phyloP scores from a whole-genome alignment of 2,888 invertebrate species.

The Petrolisthes manimaculis region DNA sequence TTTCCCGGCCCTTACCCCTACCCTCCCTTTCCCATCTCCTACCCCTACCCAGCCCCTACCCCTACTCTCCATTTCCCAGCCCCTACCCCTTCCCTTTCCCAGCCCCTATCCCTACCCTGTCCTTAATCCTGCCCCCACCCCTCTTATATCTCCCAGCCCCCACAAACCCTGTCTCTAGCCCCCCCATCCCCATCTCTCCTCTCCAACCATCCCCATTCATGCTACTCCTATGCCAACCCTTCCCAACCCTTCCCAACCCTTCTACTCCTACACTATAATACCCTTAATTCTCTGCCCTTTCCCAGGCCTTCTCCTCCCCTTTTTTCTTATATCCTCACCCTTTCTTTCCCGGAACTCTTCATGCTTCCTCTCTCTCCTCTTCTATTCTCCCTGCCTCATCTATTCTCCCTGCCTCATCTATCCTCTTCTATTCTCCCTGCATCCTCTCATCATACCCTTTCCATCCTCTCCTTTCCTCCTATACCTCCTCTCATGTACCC shows the following conservation, averaged over 20 bases:
- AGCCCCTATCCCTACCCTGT: too few species aligned
- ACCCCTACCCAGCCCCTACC: background rate
- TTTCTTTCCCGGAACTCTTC: background rate
- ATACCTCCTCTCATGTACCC: background rate
- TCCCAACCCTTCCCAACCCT: too few species aligned
- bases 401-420: background rate
- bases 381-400: background rate
- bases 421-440: background rate
- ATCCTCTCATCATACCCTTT: background rate
- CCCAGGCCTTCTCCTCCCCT: background rate
- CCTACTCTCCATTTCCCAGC: too few species aligned
- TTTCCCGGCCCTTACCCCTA: background rate
- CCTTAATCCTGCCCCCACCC: too few species aligned
- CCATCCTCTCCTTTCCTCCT: background rate
- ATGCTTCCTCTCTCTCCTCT: constrained; percentile 16
- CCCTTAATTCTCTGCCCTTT: background rate
- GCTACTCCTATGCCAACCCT: too few species aligned
- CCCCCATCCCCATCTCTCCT: too few species aligned
- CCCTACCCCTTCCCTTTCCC: background rate
- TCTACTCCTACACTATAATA: too few species aligned
- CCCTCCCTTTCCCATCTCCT: background rate
- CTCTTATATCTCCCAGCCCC: too few species aligned
- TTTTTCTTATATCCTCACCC: background rate
- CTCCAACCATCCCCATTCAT: too few species aligned
- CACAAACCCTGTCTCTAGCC: too few species aligned